Percentiles rank a stretch among this genome's conserved stretches.
Evolutionary conservation across 2,113 vertebrate genomes (phyloP).

Genomic region (Bubo bubo): DNA sequence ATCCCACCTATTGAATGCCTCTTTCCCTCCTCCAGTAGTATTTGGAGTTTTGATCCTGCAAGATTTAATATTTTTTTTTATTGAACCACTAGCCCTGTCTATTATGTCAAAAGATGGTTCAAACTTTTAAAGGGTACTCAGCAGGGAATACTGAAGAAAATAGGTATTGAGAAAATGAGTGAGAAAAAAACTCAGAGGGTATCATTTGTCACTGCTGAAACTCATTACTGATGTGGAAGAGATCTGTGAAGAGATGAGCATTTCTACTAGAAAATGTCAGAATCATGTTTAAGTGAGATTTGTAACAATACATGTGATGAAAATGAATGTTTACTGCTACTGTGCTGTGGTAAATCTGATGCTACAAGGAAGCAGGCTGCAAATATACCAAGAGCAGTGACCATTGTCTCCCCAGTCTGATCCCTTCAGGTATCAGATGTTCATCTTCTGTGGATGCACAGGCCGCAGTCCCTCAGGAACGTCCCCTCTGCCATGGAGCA

Average conservation of each 20-base stretch:
- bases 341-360: not conserved
- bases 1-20: not conserved
- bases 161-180: conserved; percentile 40
- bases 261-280: not conserved
- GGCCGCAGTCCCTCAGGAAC: not conserved
- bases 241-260: not conserved
- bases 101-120: conserved; percentile 37
- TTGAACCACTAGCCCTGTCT: not conserved
- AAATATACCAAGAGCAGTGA: not conserved
- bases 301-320: not conserved
- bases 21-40: not conserved
- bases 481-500: not conserved
- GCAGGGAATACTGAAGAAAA: conserved; percentile 44
- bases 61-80: not conserved
- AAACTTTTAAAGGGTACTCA: conserved; percentile 51
- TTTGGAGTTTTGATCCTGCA: not conserved
- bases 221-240: conserved; percentile 2
- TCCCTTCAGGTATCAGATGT: not conserved
- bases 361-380: not conserved
- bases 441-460: rapidly evolving
- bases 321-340: not conserved
- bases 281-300: conserved; percentile 12
- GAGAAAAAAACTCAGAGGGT: conserved; percentile 14
- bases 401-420: rapidly evolving
- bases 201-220: conserved; percentile 51